phyloP scores from a whole-genome alignment of 2,888 invertebrate species.

The Bibio marci region DNA sequence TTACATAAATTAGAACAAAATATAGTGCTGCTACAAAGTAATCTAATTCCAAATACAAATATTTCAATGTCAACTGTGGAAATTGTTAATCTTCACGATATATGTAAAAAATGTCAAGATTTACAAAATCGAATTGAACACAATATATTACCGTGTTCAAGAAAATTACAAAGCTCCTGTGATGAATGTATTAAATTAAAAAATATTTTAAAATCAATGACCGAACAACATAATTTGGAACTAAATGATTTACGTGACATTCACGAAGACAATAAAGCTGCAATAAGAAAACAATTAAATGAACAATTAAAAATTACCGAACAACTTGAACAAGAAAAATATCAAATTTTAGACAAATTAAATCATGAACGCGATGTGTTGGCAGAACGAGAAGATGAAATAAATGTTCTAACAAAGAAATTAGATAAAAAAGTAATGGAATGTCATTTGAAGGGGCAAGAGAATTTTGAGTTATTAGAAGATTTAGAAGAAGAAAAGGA shows the following conservation, averaged over 20 bases:
- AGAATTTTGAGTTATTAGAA: slow-evolving; percentile 16
- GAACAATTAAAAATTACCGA: slow-evolving; percentile 17
- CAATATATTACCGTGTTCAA: slow-evolving; percentile 23
- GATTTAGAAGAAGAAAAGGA: slow-evolving; percentile 13
- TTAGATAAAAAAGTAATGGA: slow-evolving; percentile 20
- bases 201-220: slow-evolving; percentile 27
- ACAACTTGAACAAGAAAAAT: slow-evolving; percentile 19
- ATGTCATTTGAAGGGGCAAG: slow-evolving; percentile 15
- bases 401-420: slow-evolving; percentile 15
- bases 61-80: slow-evolving; percentile 14
- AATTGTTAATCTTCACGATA: slow-evolving; percentile 20
- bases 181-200: slow-evolving; percentile 31
- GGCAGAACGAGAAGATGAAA: slow-evolving; percentile 22
- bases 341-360: slow-evolving; percentile 13
- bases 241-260: slow-evolving; percentile 25
- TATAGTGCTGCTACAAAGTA: slow-evolving; percentile 17
- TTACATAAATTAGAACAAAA: slow-evolving; percentile 20
- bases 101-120: slow-evolving; percentile 38
- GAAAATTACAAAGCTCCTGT: slow-evolving; percentile 25
- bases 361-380: slow-evolving; percentile 12
- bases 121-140: slow-evolving; percentile 36
- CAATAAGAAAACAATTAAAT: slow-evolving; percentile 18
- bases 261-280: slow-evolving; percentile 20
- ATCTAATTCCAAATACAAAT: slow-evolving; percentile 14
- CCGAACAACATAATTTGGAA: slow-evolving; percentile 26